These are phyloP conservation scores for Zosterops hypoxanthus DNA, from an alignment of 2,113 vertebrate species.

Conservation along the genomic window DNA sequence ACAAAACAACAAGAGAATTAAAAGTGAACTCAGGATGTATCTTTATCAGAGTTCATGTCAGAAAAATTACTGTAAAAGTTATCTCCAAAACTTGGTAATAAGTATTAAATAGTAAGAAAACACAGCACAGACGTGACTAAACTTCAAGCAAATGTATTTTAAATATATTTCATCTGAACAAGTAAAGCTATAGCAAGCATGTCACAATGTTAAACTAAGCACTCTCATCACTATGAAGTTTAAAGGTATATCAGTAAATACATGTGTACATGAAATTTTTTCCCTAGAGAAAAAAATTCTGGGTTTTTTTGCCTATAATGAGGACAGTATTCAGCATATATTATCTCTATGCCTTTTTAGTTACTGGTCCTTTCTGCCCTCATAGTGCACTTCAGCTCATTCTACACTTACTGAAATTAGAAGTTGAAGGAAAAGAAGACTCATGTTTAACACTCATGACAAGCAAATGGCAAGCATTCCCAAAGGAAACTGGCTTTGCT, in stretches of 20 bases:
- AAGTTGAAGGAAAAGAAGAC: not conserved
- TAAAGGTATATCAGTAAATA: not conserved
- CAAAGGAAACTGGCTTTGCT: not conserved
- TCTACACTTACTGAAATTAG: not conserved
- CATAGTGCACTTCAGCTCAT: not conserved
- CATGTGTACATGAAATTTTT: not conserved
- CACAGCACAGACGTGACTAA: not conserved
- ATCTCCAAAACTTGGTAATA: not conserved
- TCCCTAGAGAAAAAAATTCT: not conserved
- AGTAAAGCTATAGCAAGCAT: not conserved
- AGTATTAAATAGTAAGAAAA: not conserved
- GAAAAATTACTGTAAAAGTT: not conserved
- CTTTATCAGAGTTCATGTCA: not conserved
- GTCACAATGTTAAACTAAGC: not conserved
- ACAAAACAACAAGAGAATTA: not conserved
- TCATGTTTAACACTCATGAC: not conserved
- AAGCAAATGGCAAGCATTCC: not conserved
- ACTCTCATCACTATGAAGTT: not conserved
- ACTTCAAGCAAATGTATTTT: not conserved
- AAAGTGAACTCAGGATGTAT: not conserved
- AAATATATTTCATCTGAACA: not conserved
- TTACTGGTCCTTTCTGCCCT: not conserved
- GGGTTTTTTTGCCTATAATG: not conserved
- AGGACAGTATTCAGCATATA: not conserved
- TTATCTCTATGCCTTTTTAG: not conserved